Evolutionary conservation across 2,888 invertebrate genomes (phyloP), one percentile per base, ranked within the genome.

Genomic region (Crematogaster levior): DNA sequence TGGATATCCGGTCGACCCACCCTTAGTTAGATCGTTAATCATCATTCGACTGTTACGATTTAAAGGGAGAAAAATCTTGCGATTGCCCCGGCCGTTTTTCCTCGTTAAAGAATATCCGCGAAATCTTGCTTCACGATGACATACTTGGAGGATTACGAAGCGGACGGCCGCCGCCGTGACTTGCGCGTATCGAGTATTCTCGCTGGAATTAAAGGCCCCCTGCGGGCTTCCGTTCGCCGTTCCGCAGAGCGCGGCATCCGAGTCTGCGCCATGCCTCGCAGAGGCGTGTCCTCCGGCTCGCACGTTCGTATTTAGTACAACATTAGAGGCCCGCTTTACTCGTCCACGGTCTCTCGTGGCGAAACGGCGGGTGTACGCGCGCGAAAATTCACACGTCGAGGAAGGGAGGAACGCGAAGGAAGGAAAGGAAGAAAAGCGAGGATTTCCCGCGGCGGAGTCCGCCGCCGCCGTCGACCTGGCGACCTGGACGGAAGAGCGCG

Each of bases 241-340:
- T 43, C 43, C 43, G 70, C 73, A 46, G 21, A 37, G n/a, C 12
- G 60, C 73, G 65, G 15, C 63, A 81, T 30, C 48, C 56, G 92
- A 90, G 92, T 85, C 91, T 92, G 92, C 92, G 92, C 91, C 73
- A 84, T 90, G 86, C 87, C 86, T 83, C 85, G 83, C 79, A 82
- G 88, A 89, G 90, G 89, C 86, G 89, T 88, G 91, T 90, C 91
- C 88, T 87, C 43, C 27, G 81, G 82, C 66, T 82, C 51, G 79
- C 75, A 82, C 85, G 82, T 56, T 84, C 37, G 30, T 79, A 79
- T 79, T 75, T 68, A 68, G 70, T 66, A 65, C 63, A 74, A 81
- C 66, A 70, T 30, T 9, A 79, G 51, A 75, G 40, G 82, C 70
- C 81, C 43, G 48, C 48, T 84, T 88, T 84, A 89, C 82, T 89